phyloP scores from a whole-genome alignment of 2,888 invertebrate species.

The Pinctada fucata region DNA sequence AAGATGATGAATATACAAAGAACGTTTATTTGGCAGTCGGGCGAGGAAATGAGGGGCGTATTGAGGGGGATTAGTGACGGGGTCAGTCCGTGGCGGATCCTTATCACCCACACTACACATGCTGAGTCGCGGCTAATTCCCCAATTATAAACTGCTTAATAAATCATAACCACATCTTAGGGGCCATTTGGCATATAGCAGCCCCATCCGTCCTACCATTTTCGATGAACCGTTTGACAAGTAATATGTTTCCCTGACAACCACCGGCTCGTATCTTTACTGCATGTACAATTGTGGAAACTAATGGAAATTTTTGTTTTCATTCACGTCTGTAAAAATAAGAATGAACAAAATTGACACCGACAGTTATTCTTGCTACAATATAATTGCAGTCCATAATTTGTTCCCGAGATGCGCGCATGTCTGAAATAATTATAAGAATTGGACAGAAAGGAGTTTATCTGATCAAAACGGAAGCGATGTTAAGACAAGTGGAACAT shows the following conservation, averaged over 20 bases:
- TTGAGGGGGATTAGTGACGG: background rate
- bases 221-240: constrained; percentile 39
- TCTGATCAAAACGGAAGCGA: constrained; percentile 17
- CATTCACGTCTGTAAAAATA: constrained; percentile 13
- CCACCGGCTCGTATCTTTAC: constrained; percentile 21
- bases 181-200: constrained; percentile 13
- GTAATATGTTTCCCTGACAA: constrained; percentile 16
- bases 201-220: constrained; percentile 4
- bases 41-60: background rate
- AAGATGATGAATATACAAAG: background rate
- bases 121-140: constrained; percentile 35
- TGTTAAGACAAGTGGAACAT: constrained; percentile 11
- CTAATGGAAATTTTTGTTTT: constrained; percentile 31
- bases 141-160: constrained; percentile 41
- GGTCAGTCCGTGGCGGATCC: background rate
- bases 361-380: constrained; percentile 30
- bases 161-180: constrained; percentile 37
- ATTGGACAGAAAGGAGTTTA: constrained; percentile 4
- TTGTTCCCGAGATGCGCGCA: background rate
- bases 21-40: background rate
- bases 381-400: constrained; percentile 19
- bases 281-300: constrained; percentile 12
- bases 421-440: background rate
- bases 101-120: constrained; percentile 25
- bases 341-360: constrained; percentile 13